A percentile compares a stretch with the other conserved stretches of the same genome.
Conservation (phyloP, 1,140 invertebrate species). For the Pseudobourletiella spinata region DNA sequence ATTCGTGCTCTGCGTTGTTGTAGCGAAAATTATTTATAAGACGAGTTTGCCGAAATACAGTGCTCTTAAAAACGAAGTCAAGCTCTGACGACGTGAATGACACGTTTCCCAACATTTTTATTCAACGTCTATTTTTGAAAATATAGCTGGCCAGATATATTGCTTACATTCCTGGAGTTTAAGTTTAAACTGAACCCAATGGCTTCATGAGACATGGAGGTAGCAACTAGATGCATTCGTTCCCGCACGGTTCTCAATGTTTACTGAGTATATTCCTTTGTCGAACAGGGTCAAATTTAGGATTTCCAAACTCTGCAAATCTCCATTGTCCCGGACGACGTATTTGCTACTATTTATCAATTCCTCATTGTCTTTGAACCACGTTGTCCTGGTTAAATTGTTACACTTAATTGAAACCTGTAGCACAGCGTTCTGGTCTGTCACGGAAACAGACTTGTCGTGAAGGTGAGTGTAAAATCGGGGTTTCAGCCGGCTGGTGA, state of each 20-base stretch:
- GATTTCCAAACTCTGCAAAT: conserved; percentile 6
- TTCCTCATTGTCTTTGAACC: conserved; percentile 1
- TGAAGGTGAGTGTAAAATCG: conserved; percentile 1
- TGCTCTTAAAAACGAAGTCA: no score
- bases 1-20: no score
- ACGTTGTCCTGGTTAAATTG: not conserved
- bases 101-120: no score
- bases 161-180: no score
- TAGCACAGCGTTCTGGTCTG: not conserved
- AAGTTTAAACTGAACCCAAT: not conserved
- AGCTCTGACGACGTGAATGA: no score
- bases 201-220: conserved; percentile 1
- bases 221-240: not conserved
- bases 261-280: not conserved
- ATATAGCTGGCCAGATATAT: not conserved
- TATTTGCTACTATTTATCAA: not conserved
- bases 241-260: not conserved
- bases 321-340: not conserved
- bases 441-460: not conserved
- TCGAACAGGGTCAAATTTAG: not conserved
- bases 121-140: not conserved
- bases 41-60: no score
- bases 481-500: not conserved
- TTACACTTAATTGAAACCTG: conserved; percentile 1
- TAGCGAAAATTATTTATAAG: no score